phyloP scores from a whole-genome alignment of 2,888 invertebrate species.

The Falcaria lacertinaria region DNA sequence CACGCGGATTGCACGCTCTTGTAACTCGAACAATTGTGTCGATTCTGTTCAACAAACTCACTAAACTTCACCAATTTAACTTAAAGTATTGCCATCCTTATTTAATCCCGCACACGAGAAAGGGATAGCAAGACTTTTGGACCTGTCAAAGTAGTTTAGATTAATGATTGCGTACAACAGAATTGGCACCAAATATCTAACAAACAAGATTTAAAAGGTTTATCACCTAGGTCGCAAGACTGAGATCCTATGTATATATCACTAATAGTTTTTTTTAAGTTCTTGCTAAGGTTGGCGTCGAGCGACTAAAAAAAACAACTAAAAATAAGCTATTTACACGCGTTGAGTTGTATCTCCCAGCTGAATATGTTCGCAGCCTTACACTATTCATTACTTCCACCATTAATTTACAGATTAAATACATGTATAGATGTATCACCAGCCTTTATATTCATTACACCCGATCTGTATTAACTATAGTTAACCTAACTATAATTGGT shows the following conservation, averaged over 20 bases:
- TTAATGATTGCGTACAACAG: too few species aligned
- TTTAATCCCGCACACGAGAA: too few species aligned
- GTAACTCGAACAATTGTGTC: neutral
- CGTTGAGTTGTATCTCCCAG: conserved; percentile 66
- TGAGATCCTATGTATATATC: conserved; percentile 6
- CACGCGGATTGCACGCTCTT: too few species aligned
- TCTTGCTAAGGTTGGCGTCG: neutral
- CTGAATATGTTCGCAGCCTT: conserved; percentile 24
- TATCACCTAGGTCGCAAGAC: neutral
- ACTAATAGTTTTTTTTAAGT: conserved; percentile 1
- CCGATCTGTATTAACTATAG: conserved; percentile 2
- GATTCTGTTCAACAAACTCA: too few species aligned
- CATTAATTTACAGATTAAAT: conserved; percentile 38
- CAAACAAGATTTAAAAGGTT: too few species aligned
- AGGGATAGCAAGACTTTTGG: too few species aligned
- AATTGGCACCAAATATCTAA: too few species aligned
- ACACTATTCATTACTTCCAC: conserved; percentile 9
- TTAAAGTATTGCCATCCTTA: too few species aligned
- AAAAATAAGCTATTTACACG: conserved; percentile 31
- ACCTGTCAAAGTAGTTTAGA: too few species aligned
- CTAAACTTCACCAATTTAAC: too few species aligned
- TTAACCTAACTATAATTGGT: conserved; percentile 22
- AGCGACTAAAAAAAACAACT: conserved; percentile 19
- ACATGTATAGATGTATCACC: conserved; percentile 69
- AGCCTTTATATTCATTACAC: conserved; percentile 58